phyloP scores from a whole-genome alignment of 2,888 invertebrate species.

The Rambutsinella grinnellia region DNA sequence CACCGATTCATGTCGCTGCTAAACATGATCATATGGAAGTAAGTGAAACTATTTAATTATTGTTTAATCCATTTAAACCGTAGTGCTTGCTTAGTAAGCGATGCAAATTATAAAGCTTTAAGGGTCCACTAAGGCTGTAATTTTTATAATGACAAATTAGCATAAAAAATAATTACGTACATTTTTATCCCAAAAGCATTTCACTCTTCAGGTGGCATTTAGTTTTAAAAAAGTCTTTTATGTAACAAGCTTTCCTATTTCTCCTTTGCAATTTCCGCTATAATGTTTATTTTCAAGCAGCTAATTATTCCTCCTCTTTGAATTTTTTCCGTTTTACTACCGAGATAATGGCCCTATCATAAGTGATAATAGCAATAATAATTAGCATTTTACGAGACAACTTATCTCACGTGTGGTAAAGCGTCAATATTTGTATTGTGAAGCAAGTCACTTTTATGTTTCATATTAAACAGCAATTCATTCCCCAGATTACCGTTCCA shows the following conservation, averaged over 20 bases:
- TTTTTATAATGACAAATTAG: too few relatives aligned
- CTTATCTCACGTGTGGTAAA: neutral
- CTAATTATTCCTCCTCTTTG: neutral
- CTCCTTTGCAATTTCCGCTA: neutral
- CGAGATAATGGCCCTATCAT: neutral
- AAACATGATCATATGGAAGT: constrained; percentile 93
- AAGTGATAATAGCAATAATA: neutral
- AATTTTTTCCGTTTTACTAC: neutral
- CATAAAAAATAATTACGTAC: too few relatives aligned
- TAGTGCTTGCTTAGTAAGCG: neutral
- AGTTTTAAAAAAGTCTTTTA: neutral
- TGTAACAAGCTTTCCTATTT: neutral
- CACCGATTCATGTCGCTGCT: constrained; percentile 91
- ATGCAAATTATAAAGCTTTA: neutral
- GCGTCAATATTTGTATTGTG: constrained; percentile 21
- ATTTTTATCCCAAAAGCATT: too few relatives aligned
- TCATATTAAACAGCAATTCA: constrained; percentile 32
- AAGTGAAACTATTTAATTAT: constrained; percentile 61
- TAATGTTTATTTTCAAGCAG: neutral
- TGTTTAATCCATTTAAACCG: constrained; percentile 17
- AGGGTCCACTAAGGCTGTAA: neutral
- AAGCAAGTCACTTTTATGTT: constrained; percentile 10
- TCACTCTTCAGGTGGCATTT: too few relatives aligned
- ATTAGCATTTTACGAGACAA: neutral
- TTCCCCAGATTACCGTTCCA: constrained; percentile 35